Base-by-base conservation (phyloP, 1,140 invertebrate species). In the Achatina immaculata region DNA sequence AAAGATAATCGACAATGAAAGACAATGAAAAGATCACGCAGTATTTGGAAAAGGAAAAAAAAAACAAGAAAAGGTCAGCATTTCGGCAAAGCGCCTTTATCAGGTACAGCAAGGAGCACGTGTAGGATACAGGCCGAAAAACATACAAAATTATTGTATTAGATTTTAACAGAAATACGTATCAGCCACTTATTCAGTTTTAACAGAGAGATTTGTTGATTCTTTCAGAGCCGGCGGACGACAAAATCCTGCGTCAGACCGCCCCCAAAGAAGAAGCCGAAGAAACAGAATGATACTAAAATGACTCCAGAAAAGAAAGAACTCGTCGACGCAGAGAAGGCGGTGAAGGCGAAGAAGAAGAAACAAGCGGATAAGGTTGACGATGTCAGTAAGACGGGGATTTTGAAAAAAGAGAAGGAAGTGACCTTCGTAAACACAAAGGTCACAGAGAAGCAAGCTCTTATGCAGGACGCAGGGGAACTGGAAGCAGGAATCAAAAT, bases 381-480 rank as follows among this genome's bases (percentile, higher is more conserved):
- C 51, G 38, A 1, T 40, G 16, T 28, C 36, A 65, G 1, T 48
- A 82, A 51, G 69, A 81, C 31, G 78, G 84, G 79, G 82, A 85
- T 76, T 28, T 43, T 42, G 21, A 75, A 65, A 38, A 82, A 74
- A 80, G 80, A 76, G 19, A 81, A 69, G 51, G 73, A 78, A 69
- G 85, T 87, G 48, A 82, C 83, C 3, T 88, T 88, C 79, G 76
- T 83, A 1, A 86, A 84, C 38, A 85, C 87, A 45, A 34, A 82
- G 16, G 81, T 77, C 21, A 88, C 86, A 38, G 89, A 90, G 62
- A 84, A 86, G 34, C 83, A 87, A 78, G 86, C 89, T 21, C 80
- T 90, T 6, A 89, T 89, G 71, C 75, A 48, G 40, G 85, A 85
- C 16, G 36, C 48, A 1, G 76, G 83, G 24, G 84, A 86, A 28